Percentiles rank a stretch among this genome's conserved stretches.
phyloP scores from a whole-genome alignment of 2,888 invertebrate species.

The Polymixis flavicincta region DNA sequence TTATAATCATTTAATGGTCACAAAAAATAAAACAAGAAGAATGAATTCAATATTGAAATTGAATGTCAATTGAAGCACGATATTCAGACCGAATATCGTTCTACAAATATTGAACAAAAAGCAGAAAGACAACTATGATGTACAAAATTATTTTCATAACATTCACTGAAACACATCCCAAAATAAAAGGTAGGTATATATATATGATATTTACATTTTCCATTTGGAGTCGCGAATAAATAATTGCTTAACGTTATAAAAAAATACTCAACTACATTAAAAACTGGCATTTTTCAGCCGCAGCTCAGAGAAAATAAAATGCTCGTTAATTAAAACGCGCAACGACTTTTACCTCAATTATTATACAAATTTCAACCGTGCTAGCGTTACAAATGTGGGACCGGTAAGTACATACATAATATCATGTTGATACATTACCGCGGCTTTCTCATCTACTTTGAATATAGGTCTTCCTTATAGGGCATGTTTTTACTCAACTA shows the following conservation, averaged over 20 bases:
- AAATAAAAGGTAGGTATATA: constrained; percentile 13
- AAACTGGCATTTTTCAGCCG: constrained; percentile 45
- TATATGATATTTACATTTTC: constrained; percentile 17
- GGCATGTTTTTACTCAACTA: constrained; percentile 5
- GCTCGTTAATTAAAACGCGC: constrained; percentile 63
- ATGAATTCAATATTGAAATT: constrained; percentile 18
- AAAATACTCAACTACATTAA: constrained; percentile 55
- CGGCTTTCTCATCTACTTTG: constrained; percentile 5
- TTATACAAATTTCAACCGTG: constrained; percentile 50
- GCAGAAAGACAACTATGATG: constrained; percentile 17
- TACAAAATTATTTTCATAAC: constrained; percentile 26
- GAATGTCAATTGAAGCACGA: constrained; percentile 16
- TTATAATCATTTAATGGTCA: not conserved
- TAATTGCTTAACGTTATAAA: constrained; percentile 44
- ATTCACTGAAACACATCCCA: constrained; percentile 29
- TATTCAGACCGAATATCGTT: not conserved
- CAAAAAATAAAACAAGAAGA: not conserved
- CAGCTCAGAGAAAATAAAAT: constrained; percentile 54
- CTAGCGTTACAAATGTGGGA: constrained; percentile 34
- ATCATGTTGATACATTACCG: constrained; percentile 16
- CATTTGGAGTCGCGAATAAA: constrained; percentile 36
- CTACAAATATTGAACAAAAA: constrained; percentile 24
- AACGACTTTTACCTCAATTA: constrained; percentile 60
- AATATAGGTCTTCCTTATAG: constrained; percentile 21
- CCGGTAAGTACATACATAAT: constrained; percentile 1